phyloP scores from a whole-genome alignment of 2,888 invertebrate genomes.

The Hartigia nigra region DNA sequence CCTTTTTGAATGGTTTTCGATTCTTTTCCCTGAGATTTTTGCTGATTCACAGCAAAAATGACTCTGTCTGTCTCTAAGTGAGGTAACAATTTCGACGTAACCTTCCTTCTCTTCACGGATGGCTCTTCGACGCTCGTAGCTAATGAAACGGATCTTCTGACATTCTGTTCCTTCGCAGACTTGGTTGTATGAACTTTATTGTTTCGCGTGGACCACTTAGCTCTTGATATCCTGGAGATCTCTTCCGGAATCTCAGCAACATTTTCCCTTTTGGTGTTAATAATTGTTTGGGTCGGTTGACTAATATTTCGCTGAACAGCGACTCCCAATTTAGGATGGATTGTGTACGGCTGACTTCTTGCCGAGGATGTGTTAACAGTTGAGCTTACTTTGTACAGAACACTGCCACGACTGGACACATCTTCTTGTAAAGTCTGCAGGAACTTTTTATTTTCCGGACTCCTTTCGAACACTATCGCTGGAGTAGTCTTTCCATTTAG shows the following conservation, averaged over 20 bases:
- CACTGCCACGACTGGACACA: slow-evolving; percentile 10
- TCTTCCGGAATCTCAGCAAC: slow-evolving; percentile 20
- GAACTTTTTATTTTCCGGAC: slow-evolving; percentile 11
- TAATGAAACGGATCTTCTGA: slow-evolving; percentile 11
- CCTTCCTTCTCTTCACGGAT: slow-evolving; percentile 36
- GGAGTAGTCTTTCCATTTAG: slow-evolving; percentile 20
- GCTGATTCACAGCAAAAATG: slow-evolving; percentile 26
- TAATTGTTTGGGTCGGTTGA: neutral
- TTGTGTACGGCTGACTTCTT: slow-evolving; percentile 4
- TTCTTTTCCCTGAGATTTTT: slow-evolving; percentile 6
- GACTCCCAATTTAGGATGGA: neutral
- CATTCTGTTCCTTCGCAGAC: slow-evolving; percentile 20
- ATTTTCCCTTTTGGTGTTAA: neutral
- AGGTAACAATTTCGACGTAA: slow-evolving; percentile 23
- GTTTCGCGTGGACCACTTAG: slow-evolving; percentile 22
- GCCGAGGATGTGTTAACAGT: slow-evolving; percentile 16
- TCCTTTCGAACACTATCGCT: slow-evolving; percentile 18
- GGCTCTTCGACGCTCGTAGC: slow-evolving; percentile 27
- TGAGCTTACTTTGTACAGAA: slow-evolving; percentile 16
- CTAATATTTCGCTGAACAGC: neutral
- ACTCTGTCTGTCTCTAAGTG: slow-evolving; percentile 22
- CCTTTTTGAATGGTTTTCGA: neutral
- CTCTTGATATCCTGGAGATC: slow-evolving; percentile 16
- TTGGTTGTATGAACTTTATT: slow-evolving; percentile 17
- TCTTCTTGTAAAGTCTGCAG: slow-evolving; percentile 2